Percentiles rank a stretch among this genome's conserved stretches.
These are phyloP conservation scores for Calidris pygmaea DNA, from an alignment of 2,113 vertebrate genomes.

Conservation along the genomic window DNA sequence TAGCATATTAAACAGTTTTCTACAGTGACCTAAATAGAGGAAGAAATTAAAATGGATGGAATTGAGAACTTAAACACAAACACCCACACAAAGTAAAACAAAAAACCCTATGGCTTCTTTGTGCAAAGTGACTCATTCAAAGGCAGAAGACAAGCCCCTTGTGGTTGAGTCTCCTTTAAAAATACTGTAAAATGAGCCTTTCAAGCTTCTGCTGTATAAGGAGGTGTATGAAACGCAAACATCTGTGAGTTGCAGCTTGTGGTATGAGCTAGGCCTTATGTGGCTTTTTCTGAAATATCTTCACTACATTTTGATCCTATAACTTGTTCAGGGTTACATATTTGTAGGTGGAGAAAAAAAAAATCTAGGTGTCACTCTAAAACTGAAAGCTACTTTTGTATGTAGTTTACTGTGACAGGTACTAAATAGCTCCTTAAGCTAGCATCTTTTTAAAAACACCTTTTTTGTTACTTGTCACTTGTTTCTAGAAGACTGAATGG, in stretches of 20 bases:
- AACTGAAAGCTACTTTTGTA: background rate
- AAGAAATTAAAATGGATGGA: background rate
- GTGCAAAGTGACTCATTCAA: background rate
- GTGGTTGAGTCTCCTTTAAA: background rate
- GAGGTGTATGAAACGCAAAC: background rate
- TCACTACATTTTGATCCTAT: background rate
- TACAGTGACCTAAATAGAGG: background rate
- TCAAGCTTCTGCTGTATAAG: background rate
- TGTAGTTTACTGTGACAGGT: background rate
- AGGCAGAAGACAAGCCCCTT: background rate
- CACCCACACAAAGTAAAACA: background rate
- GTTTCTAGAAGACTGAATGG: background rate
- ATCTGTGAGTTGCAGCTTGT: background rate
- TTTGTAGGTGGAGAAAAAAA: background rate
- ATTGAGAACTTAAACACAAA: background rate
- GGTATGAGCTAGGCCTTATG: background rate
- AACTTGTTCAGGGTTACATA: background rate
- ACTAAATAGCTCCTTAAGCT: background rate
- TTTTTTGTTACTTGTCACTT: background rate
- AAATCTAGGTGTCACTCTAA: background rate
- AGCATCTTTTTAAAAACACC: background rate
- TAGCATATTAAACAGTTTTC: background rate
- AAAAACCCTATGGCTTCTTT: rapidly evolving
- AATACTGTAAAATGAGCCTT: background rate
- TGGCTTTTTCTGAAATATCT: background rate